Conservation (phyloP, 2,113 vertebrate species). For the Corynorhinus townsendii region DNA sequence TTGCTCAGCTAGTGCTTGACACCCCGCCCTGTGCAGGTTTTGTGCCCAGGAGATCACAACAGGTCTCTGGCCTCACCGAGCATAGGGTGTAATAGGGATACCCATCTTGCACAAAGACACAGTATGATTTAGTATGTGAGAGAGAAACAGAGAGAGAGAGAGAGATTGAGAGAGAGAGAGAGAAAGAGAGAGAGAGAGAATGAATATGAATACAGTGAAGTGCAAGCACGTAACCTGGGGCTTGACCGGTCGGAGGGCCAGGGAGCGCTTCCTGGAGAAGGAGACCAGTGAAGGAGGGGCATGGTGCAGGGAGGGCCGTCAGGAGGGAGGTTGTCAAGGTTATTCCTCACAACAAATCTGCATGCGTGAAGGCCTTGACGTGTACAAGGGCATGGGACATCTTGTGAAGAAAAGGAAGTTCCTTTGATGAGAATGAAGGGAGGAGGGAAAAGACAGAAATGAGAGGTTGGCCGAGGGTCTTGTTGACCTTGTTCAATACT, state of each 20-base stretch:
- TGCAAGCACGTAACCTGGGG: background rate
- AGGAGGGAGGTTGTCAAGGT: background rate
- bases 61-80: background rate
- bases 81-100: background rate
- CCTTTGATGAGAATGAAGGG: background rate
- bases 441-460: background rate
- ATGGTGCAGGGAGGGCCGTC: rapidly evolving
- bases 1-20: background rate
- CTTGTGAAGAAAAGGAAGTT: background rate
- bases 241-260: background rate
- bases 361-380: background rate
- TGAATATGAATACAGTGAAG: background rate
- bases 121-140: background rate
- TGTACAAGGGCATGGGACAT: no score
- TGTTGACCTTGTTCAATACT: background rate
- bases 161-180: background rate
- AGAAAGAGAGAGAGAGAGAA: background rate
- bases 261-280: background rate
- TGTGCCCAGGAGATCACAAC: background rate
- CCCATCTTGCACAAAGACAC: background rate
- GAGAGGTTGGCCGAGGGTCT: background rate
- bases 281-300: background rate
- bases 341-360: background rate
- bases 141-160: background rate
- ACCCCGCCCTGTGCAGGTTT: background rate